These are phyloP conservation scores for Paguma larvata DNA, from an alignment of 2,797 vertebrate genomes.

Conservation along the genomic window DNA sequence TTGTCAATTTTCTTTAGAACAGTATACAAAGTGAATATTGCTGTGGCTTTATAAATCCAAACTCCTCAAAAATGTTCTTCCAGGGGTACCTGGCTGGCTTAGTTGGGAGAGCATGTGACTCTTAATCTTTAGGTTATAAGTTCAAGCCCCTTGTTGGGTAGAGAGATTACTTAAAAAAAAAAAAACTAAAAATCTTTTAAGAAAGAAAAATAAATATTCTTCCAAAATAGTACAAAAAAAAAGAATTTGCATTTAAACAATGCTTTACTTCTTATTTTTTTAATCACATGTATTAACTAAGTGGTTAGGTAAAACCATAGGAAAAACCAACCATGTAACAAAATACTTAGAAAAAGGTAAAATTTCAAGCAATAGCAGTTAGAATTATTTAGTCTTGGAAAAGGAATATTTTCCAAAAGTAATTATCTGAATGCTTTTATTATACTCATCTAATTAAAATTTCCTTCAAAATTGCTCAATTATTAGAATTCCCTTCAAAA, in stretches of 20 bases:
- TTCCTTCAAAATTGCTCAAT: background rate
- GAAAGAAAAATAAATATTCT: background rate
- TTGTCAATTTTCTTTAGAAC: background rate
- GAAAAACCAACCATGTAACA: background rate
- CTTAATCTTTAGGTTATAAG: too few species aligned
- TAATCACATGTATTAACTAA: background rate
- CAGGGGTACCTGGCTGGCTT: too few species aligned
- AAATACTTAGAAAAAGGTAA: background rate
- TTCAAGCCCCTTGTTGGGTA: too few species aligned
- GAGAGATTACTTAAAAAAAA: too few species aligned
- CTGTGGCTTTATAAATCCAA: background rate
- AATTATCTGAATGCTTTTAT: background rate
- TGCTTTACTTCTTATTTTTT: background rate
- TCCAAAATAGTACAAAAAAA: background rate
- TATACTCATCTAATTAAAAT: background rate
- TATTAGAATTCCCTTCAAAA: background rate
- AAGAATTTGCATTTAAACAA: background rate
- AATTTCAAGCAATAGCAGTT: background rate
- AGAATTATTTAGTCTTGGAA: background rate
- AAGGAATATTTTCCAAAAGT: background rate
- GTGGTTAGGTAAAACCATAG: background rate
- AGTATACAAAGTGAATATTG: background rate
- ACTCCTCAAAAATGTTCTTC: background rate
- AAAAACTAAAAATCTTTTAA: too few species aligned
- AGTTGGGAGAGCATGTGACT: too few species aligned